Base-by-base conservation (phyloP, 2,113 vertebrate genomes). In the Podarcis muralis region DNA sequence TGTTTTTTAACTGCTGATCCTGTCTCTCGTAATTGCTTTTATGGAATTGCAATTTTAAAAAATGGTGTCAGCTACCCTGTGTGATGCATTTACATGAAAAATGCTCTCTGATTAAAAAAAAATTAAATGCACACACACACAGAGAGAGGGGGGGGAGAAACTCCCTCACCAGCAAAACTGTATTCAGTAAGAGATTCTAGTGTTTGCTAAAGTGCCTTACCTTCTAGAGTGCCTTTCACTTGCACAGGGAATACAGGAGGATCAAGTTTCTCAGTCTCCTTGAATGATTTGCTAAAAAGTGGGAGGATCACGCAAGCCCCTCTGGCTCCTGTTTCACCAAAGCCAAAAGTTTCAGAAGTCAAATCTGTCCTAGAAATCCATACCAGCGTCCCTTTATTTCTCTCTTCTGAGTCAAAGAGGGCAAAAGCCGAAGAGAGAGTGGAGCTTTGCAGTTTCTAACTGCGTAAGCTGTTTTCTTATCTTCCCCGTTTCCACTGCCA, bases 221-320 rank as follows among this genome's bases (percentile, higher is more conserved):
- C 93, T 95, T 90, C 59, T 82, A 83, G 83, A 40, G 62, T 9
- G 12, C 3, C 94, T 95, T 95, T 95, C 93, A 62, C 15, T 72
- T 87, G 77, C 2, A 2, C 76, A 83, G 53, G 59, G 59, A 62
- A 18, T 20, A 5, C 0, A 25, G 7, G 32, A 79, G 35, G 43
- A 16, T 22, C 66, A 35, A 37, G 22, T 13, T 20, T 25, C 0
- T 4, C 16, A 3, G 35, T 80, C 62, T 37, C 57, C 16, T 35
- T 81, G 22, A 65, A 65, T n/a, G 16, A 8, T 27, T 57, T 32
- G 18, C 48, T 59, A n/a, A 74, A 74, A 68, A 3, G 27, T 16
- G 30, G 30, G n/a, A 32, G 13, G 30, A 0, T 0, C 13, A 75
- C 18, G 0, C 32, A 75, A 37, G 37, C 72, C 48, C 48, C 18